Percentiles rank a stretch among this genome's conserved stretches.
Evolutionary conservation across 1,140 invertebrate genomes (phyloP).

Genomic region (Fopius arisanus): DNA sequence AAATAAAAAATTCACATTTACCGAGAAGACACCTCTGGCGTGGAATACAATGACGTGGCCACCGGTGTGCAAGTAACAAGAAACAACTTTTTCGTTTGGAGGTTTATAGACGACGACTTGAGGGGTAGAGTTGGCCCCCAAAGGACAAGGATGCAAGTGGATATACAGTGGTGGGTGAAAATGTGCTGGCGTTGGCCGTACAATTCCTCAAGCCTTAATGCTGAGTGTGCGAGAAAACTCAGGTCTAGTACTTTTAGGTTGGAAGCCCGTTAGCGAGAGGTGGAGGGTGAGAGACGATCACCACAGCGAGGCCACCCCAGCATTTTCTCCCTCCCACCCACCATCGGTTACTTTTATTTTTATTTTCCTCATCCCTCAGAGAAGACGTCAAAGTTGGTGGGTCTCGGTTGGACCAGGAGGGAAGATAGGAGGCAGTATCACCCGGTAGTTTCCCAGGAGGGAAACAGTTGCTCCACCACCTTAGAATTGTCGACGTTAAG

Average conservation of each 20-base stretch:
- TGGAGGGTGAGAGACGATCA: background rate
- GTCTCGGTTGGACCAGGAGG: background rate
- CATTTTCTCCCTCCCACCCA: constrained; percentile 3
- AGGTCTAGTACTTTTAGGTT: constrained; percentile 20
- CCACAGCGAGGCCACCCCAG: background rate
- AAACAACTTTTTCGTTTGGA: constrained; percentile 8
- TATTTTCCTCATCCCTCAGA: background rate
- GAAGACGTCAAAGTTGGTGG: background rate
- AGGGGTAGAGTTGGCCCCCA: background rate
- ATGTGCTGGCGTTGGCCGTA: constrained; percentile 8
- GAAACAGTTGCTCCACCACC: background rate
- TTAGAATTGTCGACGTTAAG: constrained; percentile 32
- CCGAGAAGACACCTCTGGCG: background rate
- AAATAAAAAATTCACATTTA: background rate
- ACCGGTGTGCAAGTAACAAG: background rate
- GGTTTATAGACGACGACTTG: background rate
- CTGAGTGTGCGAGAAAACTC: constrained; percentile 40
- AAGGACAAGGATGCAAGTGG: background rate
- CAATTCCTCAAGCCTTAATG: constrained; percentile 24
- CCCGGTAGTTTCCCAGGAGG: constrained; percentile 42
- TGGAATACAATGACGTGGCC: background rate
- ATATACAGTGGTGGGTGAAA: background rate
- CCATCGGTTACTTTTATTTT: constrained; percentile 4
- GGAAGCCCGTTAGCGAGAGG: background rate
- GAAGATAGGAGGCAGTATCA: constrained; percentile 39